Evolutionary conservation across 30 jellyfish, hydroid and myxozoan genomes (phyloP), one percentile per base, ranked within the genome.

Genomic region (Sanderia malayensis): DNA sequence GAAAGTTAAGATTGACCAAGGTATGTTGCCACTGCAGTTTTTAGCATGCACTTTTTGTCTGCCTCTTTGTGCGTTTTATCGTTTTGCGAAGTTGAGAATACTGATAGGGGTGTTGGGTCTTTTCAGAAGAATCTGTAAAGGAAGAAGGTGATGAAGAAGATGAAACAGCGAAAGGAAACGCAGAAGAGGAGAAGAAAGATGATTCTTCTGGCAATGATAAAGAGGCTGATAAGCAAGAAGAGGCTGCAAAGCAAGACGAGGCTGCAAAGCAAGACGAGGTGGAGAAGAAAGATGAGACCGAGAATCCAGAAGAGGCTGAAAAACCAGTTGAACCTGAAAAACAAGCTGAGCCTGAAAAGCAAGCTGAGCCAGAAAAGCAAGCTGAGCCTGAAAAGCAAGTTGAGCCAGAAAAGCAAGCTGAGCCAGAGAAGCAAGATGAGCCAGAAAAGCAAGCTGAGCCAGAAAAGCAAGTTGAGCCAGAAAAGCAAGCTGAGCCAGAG

Each of bases 1-100:
- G 61, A 73, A 87, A 41, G 58, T 53, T 9, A 86, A 81, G 70
- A 33, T 76, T 44, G 81, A 79, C 15, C 20, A 57, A 20, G 88
- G 88, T 73, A 34, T 7, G 83, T 32, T n/a, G n/a, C n/a, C n/a
- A n/a, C n/a, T n/a, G n/a, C n/a, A n/a, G n/a, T n/a, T n/a, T n/a
- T n/a, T n/a, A n/a, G n/a, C n/a, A n/a, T n/a, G n/a, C n/a, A n/a
- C n/a, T n/a, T n/a, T n/a, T n/a, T n/a, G n/a, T n/a, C n/a, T n/a
- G n/a, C n/a, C n/a, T n/a, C n/a, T n/a, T n/a, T n/a, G n/a, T n/a
- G n/a, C n/a, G n/a, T n/a, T n/a, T n/a, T n/a, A n/a, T n/a, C n/a
- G n/a, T n/a, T n/a, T n/a, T n/a, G n/a, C n/a, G n/a, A n/a, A n/a
- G n/a, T n/a, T n/a, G n/a, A n/a, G n/a, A n/a, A n/a, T n/a, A n/a